Evolutionary conservation across 2,888 invertebrate genomes (phyloP).

Genomic region (Mactromeris polynyma): DNA sequence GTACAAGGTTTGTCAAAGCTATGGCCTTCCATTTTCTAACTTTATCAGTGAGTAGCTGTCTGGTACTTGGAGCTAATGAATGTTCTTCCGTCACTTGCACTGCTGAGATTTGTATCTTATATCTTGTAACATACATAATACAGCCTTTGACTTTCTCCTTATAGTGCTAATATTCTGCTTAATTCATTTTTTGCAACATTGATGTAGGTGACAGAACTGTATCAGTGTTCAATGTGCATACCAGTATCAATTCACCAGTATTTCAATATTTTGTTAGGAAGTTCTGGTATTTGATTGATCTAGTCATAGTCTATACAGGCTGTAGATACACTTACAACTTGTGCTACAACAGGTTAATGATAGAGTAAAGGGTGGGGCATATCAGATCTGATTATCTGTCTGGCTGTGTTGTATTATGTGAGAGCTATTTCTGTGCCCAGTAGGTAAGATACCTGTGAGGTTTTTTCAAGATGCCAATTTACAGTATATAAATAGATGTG

Average conservation of each 20-base stretch:
- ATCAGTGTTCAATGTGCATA: neutral
- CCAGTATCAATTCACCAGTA: neutral
- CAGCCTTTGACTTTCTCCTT: too few species aligned
- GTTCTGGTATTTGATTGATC: neutral
- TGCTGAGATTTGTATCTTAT: too few species aligned
- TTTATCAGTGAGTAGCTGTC: too few species aligned
- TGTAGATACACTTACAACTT: neutral
- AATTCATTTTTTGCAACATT: neutral
- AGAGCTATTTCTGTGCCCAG: neutral
- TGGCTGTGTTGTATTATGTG: neutral
- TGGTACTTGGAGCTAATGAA: too few species aligned
- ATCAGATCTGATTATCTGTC: neutral
- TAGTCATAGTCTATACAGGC: neutral
- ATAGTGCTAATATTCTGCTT: too few species aligned
- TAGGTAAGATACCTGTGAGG: neutral
- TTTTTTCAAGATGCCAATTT: neutral
- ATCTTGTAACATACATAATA: too few species aligned
- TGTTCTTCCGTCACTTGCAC: too few species aligned
- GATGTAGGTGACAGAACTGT: neutral
- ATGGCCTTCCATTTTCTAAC: too few species aligned
- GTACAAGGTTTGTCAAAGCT: too few species aligned
- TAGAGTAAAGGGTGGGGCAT: neutral
- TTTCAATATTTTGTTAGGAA: neutral
- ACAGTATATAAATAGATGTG: neutral
- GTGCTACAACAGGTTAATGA: neutral